A percentile compares a stretch with the other conserved stretches of the same genome.
Conservation (phyloP, 2,113 vertebrate genomes). For the Nestor notabilis region DNA sequence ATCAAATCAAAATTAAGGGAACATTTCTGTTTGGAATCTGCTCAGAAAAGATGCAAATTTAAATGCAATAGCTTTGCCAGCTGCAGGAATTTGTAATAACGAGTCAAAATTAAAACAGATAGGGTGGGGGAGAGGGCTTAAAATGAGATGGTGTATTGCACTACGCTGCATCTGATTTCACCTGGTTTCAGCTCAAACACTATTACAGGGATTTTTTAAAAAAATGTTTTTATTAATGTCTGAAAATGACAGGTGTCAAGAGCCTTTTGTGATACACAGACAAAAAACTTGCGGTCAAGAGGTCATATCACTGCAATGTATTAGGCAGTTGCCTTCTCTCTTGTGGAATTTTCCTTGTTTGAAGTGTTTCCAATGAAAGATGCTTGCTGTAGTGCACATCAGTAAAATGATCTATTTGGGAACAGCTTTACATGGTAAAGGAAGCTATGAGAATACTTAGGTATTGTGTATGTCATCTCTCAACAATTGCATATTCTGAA, state of each 20-base stretch:
- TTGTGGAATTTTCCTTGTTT: slow-evolving; percentile 76
- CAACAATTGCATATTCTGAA: slow-evolving; percentile 8
- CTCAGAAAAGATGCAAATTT: slow-evolving; percentile 79
- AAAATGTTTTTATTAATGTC: slow-evolving; percentile 71
- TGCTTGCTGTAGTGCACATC: slow-evolving; percentile 65
- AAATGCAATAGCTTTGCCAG: slow-evolving; percentile 78
- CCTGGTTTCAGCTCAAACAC: slow-evolving; percentile 37
- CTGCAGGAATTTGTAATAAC: slow-evolving; percentile 74
- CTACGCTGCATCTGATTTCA: slow-evolving; percentile 73
- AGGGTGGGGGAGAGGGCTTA: slow-evolving; percentile 52
- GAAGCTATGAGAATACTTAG: slow-evolving; percentile 55
- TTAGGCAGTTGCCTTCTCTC: slow-evolving; percentile 68
- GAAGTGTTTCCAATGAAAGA: slow-evolving; percentile 72
- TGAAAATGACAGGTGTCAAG: slow-evolving; percentile 75
- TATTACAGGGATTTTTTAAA: not conserved
- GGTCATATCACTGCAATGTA: slow-evolving; percentile 66
- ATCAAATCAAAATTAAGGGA: slow-evolving; percentile 80
- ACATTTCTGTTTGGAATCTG: slow-evolving; percentile 75
- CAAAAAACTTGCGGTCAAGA: slow-evolving; percentile 66
- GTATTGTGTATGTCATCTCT: slow-evolving; percentile 7
- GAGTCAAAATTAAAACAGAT: slow-evolving; percentile 80
- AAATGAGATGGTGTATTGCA: slow-evolving; percentile 73
- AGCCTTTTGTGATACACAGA: slow-evolving; percentile 67
- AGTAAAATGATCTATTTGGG: slow-evolving; percentile 69
- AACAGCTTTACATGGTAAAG: slow-evolving; percentile 59